Conservation (phyloP, 2,113 vertebrate species). For the Pyrgilauda ruficollis region DNA sequence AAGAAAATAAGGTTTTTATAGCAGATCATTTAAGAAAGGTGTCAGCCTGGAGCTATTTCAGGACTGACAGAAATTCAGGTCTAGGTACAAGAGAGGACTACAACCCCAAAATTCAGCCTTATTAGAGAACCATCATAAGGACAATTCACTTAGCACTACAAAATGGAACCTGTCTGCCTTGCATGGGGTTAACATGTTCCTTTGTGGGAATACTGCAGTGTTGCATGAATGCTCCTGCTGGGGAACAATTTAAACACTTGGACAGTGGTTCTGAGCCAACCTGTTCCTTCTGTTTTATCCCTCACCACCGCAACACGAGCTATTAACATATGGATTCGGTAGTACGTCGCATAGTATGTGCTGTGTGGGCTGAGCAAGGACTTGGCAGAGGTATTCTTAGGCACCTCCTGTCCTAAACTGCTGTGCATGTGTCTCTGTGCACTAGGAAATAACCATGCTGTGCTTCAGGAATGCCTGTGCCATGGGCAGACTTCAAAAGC, state of each 20-base stretch:
- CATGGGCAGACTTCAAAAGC: background rate
- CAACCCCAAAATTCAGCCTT: background rate
- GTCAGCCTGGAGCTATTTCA: background rate
- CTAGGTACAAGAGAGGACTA: background rate
- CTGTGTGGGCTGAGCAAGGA: constrained; percentile 40
- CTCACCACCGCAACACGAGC: background rate
- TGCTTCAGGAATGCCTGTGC: background rate
- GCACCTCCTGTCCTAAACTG: constrained; percentile 33
- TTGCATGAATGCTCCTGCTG: background rate
- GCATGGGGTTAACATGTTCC: background rate
- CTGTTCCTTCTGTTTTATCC: constrained; percentile 8
- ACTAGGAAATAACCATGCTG: background rate
- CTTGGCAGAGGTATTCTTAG: constrained; percentile 44
- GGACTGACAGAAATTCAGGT: background rate
- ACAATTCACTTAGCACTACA: background rate
- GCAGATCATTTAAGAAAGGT: background rate
- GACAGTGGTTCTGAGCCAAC: background rate
- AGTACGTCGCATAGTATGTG: background rate
- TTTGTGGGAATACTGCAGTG: background rate
- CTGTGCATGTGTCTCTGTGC: background rate
- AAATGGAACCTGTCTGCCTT: background rate
- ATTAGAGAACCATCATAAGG: background rate
- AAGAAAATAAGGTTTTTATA: background rate
- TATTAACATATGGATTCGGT: background rate
- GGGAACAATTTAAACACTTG: background rate